A percentile compares a stretch with the other conserved stretches of the same genome.
phyloP scores from a whole-genome alignment of 2,888 invertebrate species.

The Tachina lurida region DNA sequence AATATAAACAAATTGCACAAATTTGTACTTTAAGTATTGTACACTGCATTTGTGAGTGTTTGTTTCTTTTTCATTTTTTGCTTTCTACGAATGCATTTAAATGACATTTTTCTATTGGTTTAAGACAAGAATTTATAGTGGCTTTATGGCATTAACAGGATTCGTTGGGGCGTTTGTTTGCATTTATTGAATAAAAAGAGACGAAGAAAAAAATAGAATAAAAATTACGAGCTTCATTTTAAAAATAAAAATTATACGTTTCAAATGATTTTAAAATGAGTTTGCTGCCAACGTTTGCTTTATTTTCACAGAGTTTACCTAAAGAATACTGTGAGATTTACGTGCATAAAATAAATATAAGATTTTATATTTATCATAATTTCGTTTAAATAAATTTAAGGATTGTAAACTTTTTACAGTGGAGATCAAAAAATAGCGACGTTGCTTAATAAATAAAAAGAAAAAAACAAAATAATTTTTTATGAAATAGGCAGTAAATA shows the following conservation, averaged over 20 bases:
- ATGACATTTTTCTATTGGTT: slow-evolving; percentile 49
- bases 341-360: neutral
- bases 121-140: slow-evolving; percentile 30
- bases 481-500: too few relatives aligned
- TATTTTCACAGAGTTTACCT: neutral
- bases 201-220: neutral
- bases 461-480: too few relatives aligned
- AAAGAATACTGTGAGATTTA: neutral
- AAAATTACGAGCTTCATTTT: slow-evolving; percentile 24
- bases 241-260: slow-evolving; percentile 25
- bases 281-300: neutral
- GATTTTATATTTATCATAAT: neutral
- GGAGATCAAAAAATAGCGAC: too few relatives aligned
- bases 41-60: neutral
- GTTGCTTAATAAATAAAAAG: too few relatives aligned
- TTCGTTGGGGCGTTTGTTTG: slow-evolving; percentile 26
- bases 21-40: neutral
- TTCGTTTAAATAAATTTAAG: neutral
- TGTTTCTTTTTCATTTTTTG: neutral
- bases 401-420: neutral
- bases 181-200: neutral
- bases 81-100: slow-evolving; percentile 27
- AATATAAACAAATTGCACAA: slow-evolving; percentile 34
- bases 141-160: slow-evolving; percentile 47
- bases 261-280: slow-evolving; percentile 33